Percentiles rank a stretch among this genome's conserved stretches.
Evolutionary conservation across 2,797 vertebrate species (phyloP).

Genomic region (Pithecia hirsuta): DNA sequence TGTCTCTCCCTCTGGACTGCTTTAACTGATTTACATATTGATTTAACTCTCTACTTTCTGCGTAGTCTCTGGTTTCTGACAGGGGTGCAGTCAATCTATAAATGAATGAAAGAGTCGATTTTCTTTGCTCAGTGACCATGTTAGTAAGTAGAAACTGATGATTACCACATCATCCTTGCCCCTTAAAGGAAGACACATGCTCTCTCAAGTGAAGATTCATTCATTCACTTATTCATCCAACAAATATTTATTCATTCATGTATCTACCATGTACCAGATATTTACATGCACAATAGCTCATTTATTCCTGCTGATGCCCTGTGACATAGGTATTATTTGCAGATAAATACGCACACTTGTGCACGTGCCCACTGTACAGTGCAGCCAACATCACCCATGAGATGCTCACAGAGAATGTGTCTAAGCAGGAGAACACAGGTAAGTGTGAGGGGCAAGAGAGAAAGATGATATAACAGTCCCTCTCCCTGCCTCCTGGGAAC

Average conservation of each 20-base stretch:
- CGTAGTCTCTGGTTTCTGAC: not conserved
- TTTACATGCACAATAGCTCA: not conserved
- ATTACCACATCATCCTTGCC: not conserved
- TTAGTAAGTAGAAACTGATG: not conserved
- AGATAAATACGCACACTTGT: not conserved
- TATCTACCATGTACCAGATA: not conserved
- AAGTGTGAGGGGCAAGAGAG: not conserved
- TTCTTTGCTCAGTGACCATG: not conserved
- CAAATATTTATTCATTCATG: not conserved
- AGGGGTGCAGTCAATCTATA: not conserved
- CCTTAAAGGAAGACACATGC: not conserved
- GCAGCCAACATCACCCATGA: accelerated
- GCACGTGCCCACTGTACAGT: accelerated
- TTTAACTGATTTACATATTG: not conserved
- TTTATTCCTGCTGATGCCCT: not conserved
- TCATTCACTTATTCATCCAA: not conserved
- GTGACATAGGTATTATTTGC: not conserved
- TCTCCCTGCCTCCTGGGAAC: not conserved
- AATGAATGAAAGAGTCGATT: not conserved
- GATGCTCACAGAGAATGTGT: not conserved
- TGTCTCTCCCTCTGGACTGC: not conserved
- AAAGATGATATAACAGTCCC: not conserved
- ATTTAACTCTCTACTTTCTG: not conserved
- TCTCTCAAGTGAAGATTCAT: not conserved
- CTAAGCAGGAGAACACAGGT: accelerated